Percentiles rank a stretch among this genome's conserved stretches.
Evolutionary conservation across 2,113 vertebrate species (phyloP).

Genomic region (Lampris megalopsis): DNA sequence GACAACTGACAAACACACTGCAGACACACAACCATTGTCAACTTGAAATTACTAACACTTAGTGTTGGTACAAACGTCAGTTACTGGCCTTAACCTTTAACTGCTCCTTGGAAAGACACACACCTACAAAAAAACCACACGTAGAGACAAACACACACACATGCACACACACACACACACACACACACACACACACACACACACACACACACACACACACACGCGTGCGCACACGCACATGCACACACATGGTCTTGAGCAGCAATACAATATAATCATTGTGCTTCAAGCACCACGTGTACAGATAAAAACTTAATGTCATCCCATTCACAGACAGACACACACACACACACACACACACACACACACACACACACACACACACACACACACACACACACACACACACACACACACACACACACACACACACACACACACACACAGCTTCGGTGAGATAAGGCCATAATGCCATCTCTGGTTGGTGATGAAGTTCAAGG

Average conservation of each 20-base stretch:
- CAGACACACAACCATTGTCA: constrained; percentile 36
- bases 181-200: constrained; percentile 10
- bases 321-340: constrained; percentile 34
- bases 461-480: constrained; percentile 62
- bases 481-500: constrained; percentile 74
- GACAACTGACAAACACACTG: constrained; percentile 44
- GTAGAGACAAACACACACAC: constrained; percentile 6
- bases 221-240: constrained; percentile 25
- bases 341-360: constrained; percentile 27
- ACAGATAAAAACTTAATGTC: constrained; percentile 69
- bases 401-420: constrained; percentile 15
- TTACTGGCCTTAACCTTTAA: constrained; percentile 65
- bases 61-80: constrained; percentile 48
- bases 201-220: constrained; percentile 13
- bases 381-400: constrained; percentile 31
- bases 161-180: not conserved
- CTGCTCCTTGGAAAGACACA: constrained; percentile 18
- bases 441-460: constrained; percentile 59
- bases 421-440: constrained; percentile 11
- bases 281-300: constrained; percentile 49
- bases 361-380: constrained; percentile 23
- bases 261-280: constrained; percentile 65
- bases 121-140: not conserved
- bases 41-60: constrained; percentile 64
- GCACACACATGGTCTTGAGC: constrained; percentile 22